Evolutionary conservation across 2,888 invertebrate species (phyloP), one percentile per base, ranked within the genome.

Genomic region (Panopea generosa): DNA sequence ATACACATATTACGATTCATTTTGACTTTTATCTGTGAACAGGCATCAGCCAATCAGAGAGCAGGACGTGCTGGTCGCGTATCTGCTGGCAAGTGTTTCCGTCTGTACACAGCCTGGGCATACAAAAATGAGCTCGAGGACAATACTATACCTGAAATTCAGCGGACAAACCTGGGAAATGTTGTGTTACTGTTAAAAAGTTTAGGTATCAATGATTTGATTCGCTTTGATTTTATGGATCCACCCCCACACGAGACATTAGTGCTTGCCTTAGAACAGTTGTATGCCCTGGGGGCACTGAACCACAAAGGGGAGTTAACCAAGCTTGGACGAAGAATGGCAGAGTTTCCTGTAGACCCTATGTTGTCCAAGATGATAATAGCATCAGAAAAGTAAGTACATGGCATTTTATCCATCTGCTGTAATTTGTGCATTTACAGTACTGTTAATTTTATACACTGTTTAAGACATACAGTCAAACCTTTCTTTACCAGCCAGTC

Each of bases 331-430:
- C 94, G 99, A 83, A 94, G 98, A 91, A 99, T 99, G 99, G 99
- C 99, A 0, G 99, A 99, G 93, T 99, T 99, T 93, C 99, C 99
- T 0, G 96, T 98, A 14, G 99, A 99, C 93, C 99, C 99, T 0
- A 98, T 98, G 97, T 96, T 99, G 95, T 98, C 98, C 0, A 99
- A 99, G 94, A 99, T 99, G 98, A 94, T 99, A 66, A 92, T 99
- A 61, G 99, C 99, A 0, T 97, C 98, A 89, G 99, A 99, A 94
- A 98, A 97, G 96, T 97, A 93, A 94, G 94, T 33, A n/a, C n/a
- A n/a, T n/a, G n/a, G n/a, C n/a, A 68, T 18, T 0, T 22, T 33
- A 33, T 33, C 33, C 11, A n/a, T n/a, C n/a, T n/a, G n/a, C n/a
- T n/a, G n/a, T n/a, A n/a, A n/a, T n/a, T n/a, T n/a, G n/a, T n/a